phyloP scores from a whole-genome alignment of 1,140 invertebrate species.

The Bicyclus anynana region DNA sequence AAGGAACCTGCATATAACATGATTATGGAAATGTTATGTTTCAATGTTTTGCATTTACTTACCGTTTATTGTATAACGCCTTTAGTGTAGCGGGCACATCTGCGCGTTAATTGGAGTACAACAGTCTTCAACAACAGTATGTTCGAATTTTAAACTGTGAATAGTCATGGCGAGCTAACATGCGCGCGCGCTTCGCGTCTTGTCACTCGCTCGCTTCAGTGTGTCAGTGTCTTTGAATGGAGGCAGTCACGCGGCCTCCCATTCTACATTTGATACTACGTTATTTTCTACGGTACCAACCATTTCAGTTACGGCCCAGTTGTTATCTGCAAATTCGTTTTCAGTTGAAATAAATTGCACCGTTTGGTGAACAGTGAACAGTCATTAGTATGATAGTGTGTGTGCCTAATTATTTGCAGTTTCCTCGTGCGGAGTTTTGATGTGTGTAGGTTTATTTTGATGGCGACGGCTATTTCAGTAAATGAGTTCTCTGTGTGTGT shows the following conservation, averaged over 20 bases:
- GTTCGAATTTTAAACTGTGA: constrained; percentile 66
- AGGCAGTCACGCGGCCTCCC: constrained; percentile 48
- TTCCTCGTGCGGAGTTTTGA: constrained; percentile 34
- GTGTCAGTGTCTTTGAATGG: constrained; percentile 54
- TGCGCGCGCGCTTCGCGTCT: constrained; percentile 47
- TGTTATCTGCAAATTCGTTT: constrained; percentile 18
- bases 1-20: neutral
- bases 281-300: constrained; percentile 13
- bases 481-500: constrained; percentile 52
- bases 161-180: constrained; percentile 48
- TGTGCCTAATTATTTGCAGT: constrained; percentile 33
- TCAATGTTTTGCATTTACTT: constrained; percentile 8
- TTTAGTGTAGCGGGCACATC: constrained; percentile 28
- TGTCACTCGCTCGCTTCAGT: constrained; percentile 43
- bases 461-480: constrained; percentile 62
- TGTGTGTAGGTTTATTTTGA: constrained; percentile 60
- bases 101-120: constrained; percentile 55
- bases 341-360: constrained; percentile 18
- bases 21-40: constrained; percentile 6
- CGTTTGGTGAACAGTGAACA: constrained; percentile 14
- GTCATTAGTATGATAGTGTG: constrained; percentile 14
- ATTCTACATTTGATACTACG: constrained; percentile 23
- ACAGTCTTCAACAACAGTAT: constrained; percentile 32
- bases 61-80: constrained; percentile 4
- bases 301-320: constrained; percentile 20